Conservation (phyloP, 1,140 invertebrate genomes). For the Latrodectus geometricus region DNA sequence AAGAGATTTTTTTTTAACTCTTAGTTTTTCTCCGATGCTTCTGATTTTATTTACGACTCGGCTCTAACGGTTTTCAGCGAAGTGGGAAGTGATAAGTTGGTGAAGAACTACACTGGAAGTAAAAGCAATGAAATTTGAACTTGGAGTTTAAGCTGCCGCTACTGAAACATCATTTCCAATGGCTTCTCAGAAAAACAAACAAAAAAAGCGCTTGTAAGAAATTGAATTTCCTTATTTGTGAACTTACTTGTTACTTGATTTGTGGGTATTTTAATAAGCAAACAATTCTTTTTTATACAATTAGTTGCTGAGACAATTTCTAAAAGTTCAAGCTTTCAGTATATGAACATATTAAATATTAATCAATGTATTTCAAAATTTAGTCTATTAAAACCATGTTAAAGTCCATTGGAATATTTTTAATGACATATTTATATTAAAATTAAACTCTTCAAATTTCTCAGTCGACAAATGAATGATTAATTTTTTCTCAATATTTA, state of each 20-base stretch:
- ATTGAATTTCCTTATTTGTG: not conserved
- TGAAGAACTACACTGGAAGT: not conserved
- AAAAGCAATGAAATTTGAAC: constrained; percentile 52
- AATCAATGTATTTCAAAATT: too few species aligned
- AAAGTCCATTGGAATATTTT: too few species aligned
- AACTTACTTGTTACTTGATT: not conserved
- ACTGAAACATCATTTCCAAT: constrained; percentile 19
- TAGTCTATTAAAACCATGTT: too few species aligned
- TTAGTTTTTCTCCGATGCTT: not conserved
- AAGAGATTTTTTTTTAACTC: not conserved
- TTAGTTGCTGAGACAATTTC: too few species aligned
- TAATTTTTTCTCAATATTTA: too few species aligned
- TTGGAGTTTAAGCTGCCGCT: constrained; percentile 18
- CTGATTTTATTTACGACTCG: constrained; percentile 28
- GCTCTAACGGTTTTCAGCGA: not conserved
- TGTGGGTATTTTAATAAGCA: not conserved
- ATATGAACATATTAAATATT: too few species aligned
- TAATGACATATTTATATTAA: too few species aligned
- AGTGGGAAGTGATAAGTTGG: constrained; percentile 37
- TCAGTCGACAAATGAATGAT: too few species aligned
- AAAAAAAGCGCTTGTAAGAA: not conserved
- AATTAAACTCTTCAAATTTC: too few species aligned
- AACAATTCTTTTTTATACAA: too few species aligned
- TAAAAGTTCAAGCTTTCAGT: not conserved
- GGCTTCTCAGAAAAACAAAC: not conserved